phyloP scores from a whole-genome alignment of 2,113 vertebrate genomes.

The Urocolius indicus region DNA sequence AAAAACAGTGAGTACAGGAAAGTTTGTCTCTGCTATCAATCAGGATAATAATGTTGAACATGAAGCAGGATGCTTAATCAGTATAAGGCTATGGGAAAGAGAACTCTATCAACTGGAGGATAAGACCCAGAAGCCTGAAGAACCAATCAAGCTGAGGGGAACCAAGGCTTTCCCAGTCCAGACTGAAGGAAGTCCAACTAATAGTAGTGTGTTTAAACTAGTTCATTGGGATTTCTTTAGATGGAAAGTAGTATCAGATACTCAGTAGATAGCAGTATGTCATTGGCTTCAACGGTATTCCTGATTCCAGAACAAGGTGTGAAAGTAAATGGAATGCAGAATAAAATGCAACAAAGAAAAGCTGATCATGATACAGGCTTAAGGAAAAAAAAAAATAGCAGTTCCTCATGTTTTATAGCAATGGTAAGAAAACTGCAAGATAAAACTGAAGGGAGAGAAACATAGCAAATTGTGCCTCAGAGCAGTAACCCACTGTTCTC shows the following conservation, averaged over 20 bases:
- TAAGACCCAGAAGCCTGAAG: background rate
- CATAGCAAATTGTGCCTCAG: background rate
- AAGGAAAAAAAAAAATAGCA: background rate
- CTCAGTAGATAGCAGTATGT: background rate
- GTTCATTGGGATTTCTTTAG: accelerated
- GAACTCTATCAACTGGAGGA: background rate
- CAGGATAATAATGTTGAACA: background rate
- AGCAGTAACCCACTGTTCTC: background rate
- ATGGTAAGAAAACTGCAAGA: background rate
- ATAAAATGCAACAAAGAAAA: background rate
- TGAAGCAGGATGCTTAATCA: background rate
- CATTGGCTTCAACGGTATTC: background rate
- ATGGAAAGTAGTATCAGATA: background rate
- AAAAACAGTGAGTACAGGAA: background rate
- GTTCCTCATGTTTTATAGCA: background rate
- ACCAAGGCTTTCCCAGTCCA: background rate
- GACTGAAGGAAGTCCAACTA: background rate
- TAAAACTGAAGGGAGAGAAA: background rate
- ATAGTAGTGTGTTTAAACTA: background rate
- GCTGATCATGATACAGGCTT: background rate
- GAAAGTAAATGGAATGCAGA: background rate
- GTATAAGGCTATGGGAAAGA: background rate
- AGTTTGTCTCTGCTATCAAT: background rate
- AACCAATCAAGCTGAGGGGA: background rate
- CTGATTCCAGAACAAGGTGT: background rate